Evolutionary conservation across 2,888 invertebrate genomes (phyloP).

Genomic region (Cheilosia pagana): DNA sequence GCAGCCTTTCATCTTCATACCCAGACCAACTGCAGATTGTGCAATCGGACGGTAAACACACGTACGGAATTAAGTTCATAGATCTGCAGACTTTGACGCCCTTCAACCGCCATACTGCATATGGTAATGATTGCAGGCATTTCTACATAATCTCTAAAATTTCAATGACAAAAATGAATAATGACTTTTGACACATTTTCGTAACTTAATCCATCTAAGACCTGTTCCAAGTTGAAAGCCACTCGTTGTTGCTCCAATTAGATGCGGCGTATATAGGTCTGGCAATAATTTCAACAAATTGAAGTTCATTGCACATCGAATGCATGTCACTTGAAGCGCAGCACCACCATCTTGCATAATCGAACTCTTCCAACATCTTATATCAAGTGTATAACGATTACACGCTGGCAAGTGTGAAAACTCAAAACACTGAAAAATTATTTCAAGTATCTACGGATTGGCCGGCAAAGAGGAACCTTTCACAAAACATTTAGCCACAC

Average conservation of each 20-base stretch:
- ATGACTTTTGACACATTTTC: conserved; percentile 30
- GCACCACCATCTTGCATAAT: conserved; percentile 11
- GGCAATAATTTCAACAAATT: background rate
- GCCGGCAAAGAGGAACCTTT: conserved; percentile 46
- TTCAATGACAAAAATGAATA: conserved; percentile 29
- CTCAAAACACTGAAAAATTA: conserved; percentile 9
- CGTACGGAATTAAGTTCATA: conserved; percentile 39
- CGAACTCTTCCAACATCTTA: conserved; percentile 16
- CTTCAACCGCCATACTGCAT: conserved; percentile 3
- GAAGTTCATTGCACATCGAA: conserved; percentile 29
- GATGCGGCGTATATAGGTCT: background rate
- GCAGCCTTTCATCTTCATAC: conserved; percentile 25
- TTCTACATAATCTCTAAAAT: conserved; percentile 10
- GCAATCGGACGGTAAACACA: conserved; percentile 31
- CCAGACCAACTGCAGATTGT: background rate
- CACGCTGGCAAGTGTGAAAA: conserved; percentile 52
- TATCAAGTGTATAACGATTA: conserved; percentile 51
- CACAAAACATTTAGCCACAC: conserved; percentile 35
- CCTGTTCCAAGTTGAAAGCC: background rate
- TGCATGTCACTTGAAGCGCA: conserved; percentile 30
- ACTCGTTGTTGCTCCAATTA: background rate
- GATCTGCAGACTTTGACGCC: conserved; percentile 36
- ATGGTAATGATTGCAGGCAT: background rate
- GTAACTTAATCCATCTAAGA: conserved; percentile 14
- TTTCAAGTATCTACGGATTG: conserved; percentile 14